These are phyloP conservation scores for Drosophila pruinosa DNA, from an alignment of 1,140 invertebrate species.

Conservation along the genomic window DNA sequence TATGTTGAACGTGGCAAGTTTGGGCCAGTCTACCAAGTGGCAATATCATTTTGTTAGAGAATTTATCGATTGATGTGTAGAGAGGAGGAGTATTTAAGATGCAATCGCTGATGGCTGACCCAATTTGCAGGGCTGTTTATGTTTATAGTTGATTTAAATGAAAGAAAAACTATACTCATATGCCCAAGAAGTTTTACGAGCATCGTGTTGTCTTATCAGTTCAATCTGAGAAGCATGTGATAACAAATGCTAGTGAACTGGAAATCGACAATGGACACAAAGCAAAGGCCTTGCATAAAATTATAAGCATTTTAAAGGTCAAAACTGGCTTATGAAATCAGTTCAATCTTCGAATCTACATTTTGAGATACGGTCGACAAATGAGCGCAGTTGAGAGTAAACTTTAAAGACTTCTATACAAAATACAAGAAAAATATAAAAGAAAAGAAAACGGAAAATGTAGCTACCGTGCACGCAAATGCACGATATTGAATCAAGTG, in stretches of 20 bases:
- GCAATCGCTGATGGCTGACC: conserved; percentile 46
- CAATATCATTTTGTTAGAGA: conserved; percentile 63
- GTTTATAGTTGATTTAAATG: conserved; percentile 30
- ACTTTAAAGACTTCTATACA: conserved; percentile 56
- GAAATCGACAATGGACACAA: conserved; percentile 48
- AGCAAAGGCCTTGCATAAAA: conserved; percentile 64
- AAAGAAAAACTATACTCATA: conserved; percentile 20
- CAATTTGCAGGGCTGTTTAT: conserved; percentile 63
- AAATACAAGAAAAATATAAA: conserved; percentile 7
- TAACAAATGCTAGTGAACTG: conserved; percentile 61
- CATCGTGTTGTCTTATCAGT: conserved; percentile 59
- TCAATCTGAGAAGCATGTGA: conserved; percentile 56
- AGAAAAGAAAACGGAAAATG: conserved; percentile 6
- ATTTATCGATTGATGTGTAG: conserved; percentile 51
- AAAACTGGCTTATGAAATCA: conserved; percentile 47
- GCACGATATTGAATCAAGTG: background rate
- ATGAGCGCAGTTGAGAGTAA: conserved; percentile 43
- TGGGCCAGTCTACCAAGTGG: conserved; percentile 46
- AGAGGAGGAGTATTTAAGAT: background rate
- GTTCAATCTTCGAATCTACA: conserved; percentile 34
- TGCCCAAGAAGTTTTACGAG: conserved; percentile 47
- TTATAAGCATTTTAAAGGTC: conserved; percentile 60
- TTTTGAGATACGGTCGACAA: conserved; percentile 49
- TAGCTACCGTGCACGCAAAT: conserved; percentile 43
- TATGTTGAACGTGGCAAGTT: conserved; percentile 63